A percentile compares a stretch with the other conserved stretches of the same genome.
Conservation (phyloP, 2,888 invertebrate species). For the Bedellia somnulentella region DNA sequence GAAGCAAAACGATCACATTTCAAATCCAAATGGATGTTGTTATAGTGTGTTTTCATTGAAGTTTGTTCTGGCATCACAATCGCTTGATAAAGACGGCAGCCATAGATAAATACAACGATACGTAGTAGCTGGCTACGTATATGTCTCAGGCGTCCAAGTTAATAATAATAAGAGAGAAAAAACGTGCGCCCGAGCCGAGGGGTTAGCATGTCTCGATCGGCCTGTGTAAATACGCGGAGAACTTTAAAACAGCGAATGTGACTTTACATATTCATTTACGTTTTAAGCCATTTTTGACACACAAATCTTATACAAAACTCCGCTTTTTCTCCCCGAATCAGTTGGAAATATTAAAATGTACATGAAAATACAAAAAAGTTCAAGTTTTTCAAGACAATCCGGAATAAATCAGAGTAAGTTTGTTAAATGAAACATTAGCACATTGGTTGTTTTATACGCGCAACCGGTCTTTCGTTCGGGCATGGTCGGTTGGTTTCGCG, state of each 20-base stretch:
- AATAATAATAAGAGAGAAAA: slow-evolving; percentile 57
- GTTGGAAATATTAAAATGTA: too few species aligned
- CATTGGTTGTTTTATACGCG: slow-evolving; percentile 26
- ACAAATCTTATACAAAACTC: neutral
- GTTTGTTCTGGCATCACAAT: too few species aligned
- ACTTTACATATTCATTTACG: slow-evolving; percentile 8
- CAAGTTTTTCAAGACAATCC: slow-evolving; percentile 8
- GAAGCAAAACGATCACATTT: too few species aligned
- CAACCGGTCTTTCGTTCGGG: slow-evolving; percentile 23
- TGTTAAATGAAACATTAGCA: slow-evolving; percentile 10
- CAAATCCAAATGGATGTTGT: too few species aligned
- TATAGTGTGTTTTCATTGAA: too few species aligned
- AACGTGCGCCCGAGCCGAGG: slow-evolving; percentile 36
- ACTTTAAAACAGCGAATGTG: slow-evolving; percentile 24
- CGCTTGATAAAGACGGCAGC: too few species aligned
- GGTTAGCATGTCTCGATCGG: slow-evolving; percentile 39
- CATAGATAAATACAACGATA: too few species aligned
- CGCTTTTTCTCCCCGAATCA: too few species aligned
- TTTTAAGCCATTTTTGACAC: slow-evolving; percentile 4
- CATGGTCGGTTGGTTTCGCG: slow-evolving; percentile 33
- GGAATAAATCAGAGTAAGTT: slow-evolving; percentile 5
- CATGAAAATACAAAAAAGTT: slow-evolving; percentile 15
- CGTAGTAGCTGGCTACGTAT: too few species aligned
- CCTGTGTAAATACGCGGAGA: slow-evolving; percentile 34
- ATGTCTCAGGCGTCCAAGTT: slow-evolving; percentile 36